Base-by-base conservation (phyloP, 2,113 vertebrate species). In the Serilophus lunatus region DNA sequence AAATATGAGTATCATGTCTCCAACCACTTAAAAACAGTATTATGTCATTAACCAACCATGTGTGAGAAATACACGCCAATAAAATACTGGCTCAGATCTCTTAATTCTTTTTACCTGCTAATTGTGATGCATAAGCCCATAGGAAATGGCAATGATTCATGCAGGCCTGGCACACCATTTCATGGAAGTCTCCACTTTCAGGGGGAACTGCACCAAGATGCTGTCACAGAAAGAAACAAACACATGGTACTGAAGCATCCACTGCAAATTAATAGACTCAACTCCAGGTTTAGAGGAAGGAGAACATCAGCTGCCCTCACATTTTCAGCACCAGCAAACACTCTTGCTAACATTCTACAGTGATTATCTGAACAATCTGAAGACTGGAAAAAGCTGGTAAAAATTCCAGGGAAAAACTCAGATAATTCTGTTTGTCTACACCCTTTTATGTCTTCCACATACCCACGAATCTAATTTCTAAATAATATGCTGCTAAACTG, bases 111-210 rank as follows among this genome's bases (percentile, higher is more conserved):
- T 95, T 92, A 99, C 99, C 98, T 98, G 99, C 98, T 69, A 98
- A 92, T 0, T 98, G 98, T 0, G 98, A 90, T 5, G 98, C 98
- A 6, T 99, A 99, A 10, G 98, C 98, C 99, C 99, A 99, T 3
- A 99, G 89, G 96, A 99, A 99, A 36, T 98, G 98, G 69, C 98
- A 98, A 78, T 51, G 99, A 40, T 98, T 98, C 99, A 99, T 99
- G 84, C 99, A 99, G 83, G 97, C 93, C 85, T 98, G 99, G 88
- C 99, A 99, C 3, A 99, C 98, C 99, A 99, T 99, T 96, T 99
- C 99, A 35, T 99, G 98, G 95, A 99, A 98, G 86, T 99, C 99
- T 59, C 99, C 98, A 1, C 98, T 98, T 47, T 99, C 99, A 14
- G 96, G 98, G 7, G 98, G 96, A 25, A 96, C 10, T 68, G 98